Base-by-base conservation (phyloP, 2,888 invertebrate species). In the Junonia oenone region DNA sequence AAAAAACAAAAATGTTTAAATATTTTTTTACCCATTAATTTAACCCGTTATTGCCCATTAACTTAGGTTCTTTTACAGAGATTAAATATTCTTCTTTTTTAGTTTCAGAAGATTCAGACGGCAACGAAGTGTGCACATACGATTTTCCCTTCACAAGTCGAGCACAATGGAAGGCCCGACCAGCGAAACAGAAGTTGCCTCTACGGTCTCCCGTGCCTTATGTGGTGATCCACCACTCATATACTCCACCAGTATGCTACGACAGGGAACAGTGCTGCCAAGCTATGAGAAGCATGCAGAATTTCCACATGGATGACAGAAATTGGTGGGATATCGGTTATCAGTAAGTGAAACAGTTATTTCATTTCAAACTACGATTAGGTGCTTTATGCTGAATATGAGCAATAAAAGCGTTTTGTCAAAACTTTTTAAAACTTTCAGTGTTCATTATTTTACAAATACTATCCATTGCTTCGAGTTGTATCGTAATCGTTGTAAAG, bases 201-300 rank as follows among this genome's bases (percentile, higher is more conserved):
- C 90, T 94, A 63, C 14, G 64, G 2, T 91, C 87, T 5, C 94
- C 94, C 0, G 92, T 93, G 0, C 92, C 93, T 0, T 94, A 88
- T 69, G 94, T 94, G 40, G 93, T 95, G 51, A 93, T 95, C 60
- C 95, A 95, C 74, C 95, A 95, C 77, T 93, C 94, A 0, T 93
- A 92, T 69, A 72, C 72, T 40, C 93, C 93, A 0, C 71, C 77
- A 1, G 93, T 91, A n/a, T 94, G 94, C 71, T 75, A 77, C 55
- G 85, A 78, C 3, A 71, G 75, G 1, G 71, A 70, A 0, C 82
- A 85, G 1, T 94, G 94, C 69, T 73, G 74, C 45, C 64, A 68
- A 35, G 91, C 92, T n/a, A 92, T 94, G 93, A 81, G 89, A 58
- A 78, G 75, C 58, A 93, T 94, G 91, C 94, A 94, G 75, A 76